Evolutionary conservation across 2,888 invertebrate species (phyloP).

Genomic region (Lamellibrachia columna): DNA sequence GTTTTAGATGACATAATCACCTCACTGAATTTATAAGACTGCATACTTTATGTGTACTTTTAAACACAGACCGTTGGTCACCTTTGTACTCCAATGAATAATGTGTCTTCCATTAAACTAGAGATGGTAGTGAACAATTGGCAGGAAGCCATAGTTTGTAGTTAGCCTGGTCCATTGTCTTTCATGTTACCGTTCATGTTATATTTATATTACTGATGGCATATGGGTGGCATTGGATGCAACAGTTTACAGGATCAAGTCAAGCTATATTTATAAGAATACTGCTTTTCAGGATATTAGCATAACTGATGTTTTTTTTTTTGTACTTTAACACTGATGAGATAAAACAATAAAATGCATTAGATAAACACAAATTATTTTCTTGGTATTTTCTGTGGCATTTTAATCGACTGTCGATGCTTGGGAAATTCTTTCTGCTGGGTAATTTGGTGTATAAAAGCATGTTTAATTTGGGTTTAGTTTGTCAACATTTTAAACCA

Average conservation of each 20-base stretch:
- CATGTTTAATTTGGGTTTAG: too few relatives aligned
- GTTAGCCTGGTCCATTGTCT: background rate
- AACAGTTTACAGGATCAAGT: background rate
- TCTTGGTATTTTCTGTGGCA: background rate
- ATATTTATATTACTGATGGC: background rate
- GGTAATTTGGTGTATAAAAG: too few relatives aligned
- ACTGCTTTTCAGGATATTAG: background rate
- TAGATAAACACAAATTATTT: background rate
- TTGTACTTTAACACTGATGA: background rate
- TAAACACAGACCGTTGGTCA: background rate
- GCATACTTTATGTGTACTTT: background rate
- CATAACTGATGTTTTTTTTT: background rate
- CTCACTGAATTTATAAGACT: background rate
- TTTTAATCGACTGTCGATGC: background rate
- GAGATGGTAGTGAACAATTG: background rate
- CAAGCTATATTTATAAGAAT: background rate
- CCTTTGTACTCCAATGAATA: background rate
- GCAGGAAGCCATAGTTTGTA: background rate
- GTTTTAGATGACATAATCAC: background rate
- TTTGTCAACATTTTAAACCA: too few relatives aligned
- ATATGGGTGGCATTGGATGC: background rate
- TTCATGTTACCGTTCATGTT: background rate
- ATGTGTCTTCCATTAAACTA: background rate
- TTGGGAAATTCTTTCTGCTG: background rate
- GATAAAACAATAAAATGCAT: slow-evolving; percentile 8